A percentile compares a stretch with the other conserved stretches of the same genome.
These are phyloP conservation scores for Oophaga pumilio DNA, from an alignment of 2,113 vertebrate genomes.

Conservation along the genomic window DNA sequence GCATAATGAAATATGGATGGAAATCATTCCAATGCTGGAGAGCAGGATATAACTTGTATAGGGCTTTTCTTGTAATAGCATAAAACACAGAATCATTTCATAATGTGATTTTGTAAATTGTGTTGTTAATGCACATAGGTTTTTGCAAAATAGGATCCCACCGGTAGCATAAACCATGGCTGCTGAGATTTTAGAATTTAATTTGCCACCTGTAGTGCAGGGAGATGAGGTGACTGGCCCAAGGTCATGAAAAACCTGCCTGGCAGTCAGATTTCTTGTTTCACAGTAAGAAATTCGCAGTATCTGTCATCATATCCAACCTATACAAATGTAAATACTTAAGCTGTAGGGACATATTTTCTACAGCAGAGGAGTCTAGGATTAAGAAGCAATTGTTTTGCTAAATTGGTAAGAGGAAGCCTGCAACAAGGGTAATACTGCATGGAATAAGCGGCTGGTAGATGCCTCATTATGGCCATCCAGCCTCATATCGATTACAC, in stretches of 20 bases:
- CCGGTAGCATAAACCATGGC: constrained; percentile 44
- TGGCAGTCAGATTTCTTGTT: constrained; percentile 53
- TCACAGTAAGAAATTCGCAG: constrained; percentile 50
- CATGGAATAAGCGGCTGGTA: constrained; percentile 25
- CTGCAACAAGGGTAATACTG: constrained; percentile 49
- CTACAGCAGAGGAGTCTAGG: constrained; percentile 34
- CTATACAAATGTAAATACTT: constrained; percentile 55
- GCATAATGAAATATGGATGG: neutral
- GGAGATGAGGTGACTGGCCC: constrained; percentile 54
- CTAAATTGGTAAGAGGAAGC: constrained; percentile 46
- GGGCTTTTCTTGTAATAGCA: neutral
- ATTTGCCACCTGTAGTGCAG: constrained; percentile 50
- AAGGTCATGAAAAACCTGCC: constrained; percentile 51
- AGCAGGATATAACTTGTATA: constrained; percentile 24
- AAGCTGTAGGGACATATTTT: constrained; percentile 47
- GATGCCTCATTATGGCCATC: constrained; percentile 46
- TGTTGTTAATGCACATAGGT: constrained; percentile 52
- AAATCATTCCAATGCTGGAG: neutral
- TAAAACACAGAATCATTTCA: constrained; percentile 33
- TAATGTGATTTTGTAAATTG: constrained; percentile 51
- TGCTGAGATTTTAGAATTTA: constrained; percentile 53
- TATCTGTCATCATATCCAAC: constrained; percentile 52
- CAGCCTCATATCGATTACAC: constrained; percentile 48
- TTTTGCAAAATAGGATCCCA: constrained; percentile 55
- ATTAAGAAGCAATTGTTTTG: constrained; percentile 49